Base-by-base conservation (phyloP, 2,888 invertebrate genomes). In the Meghimatium bilineatum region DNA sequence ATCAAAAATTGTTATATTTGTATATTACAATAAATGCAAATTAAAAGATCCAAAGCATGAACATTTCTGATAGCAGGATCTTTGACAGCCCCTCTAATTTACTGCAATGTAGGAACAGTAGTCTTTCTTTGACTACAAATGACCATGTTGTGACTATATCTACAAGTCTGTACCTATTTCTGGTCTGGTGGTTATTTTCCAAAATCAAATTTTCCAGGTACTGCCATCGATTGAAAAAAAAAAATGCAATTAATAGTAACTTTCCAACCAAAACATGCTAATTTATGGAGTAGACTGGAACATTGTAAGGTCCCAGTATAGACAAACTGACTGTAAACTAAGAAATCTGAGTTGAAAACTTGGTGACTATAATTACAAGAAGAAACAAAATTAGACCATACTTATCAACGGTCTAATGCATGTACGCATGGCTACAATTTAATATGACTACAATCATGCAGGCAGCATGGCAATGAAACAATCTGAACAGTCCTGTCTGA, bases 11-110 rank as follows among this genome's bases (percentile, higher is more conserved):
- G 77, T 82, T 82, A 75, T 75, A 82, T 75, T 75, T 82, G 63
- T 82, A 82, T 77, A 82, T 76, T 82, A 82, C 77, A 82, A 69
- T 82, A 82, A 82, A 82, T 82, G 82, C 82, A 82, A 82, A 82
- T 67, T 44, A 82, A 82, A 82, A 60, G 38, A 76, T n/a, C 76
- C 52, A 56, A 82, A 82, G 76, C 76, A 52, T 82, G 67, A 82
- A 75, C 75, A 66, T 32, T 66, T 82, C 74, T 74, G 75, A 75
- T 34, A 82, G 75, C 75, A 82, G 82, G 76, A 67, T 20, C 38
- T 69, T 66, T n/a, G 38, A 66, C 66, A 32, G 56, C 38, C 82
- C 77, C 44, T 36, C 82, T 36, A 36, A 36, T 17, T 72, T 56
- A 56, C 76, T 76, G n/a, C 56, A 34, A 76, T n/a, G 56, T 52